Conservation (phyloP, 1,140 invertebrate species). For the Ptiloglossa arizonensis region DNA sequence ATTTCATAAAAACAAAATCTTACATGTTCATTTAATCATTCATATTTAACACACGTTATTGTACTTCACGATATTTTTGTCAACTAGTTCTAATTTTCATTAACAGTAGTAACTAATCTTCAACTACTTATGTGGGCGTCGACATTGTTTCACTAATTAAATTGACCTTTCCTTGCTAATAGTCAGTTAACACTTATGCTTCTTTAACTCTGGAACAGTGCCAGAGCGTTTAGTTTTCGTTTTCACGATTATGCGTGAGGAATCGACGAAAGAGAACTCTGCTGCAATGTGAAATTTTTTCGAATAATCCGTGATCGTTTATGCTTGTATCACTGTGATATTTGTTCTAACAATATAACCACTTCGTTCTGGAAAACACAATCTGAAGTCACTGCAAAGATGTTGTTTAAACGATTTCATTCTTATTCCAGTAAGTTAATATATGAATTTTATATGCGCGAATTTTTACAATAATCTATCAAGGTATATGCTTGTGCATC, state of each 20-base stretch:
- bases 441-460: not conserved
- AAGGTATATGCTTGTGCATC: conserved; percentile 59
- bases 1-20: not conserved
- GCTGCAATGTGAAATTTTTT: conserved; percentile 12
- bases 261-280: conserved; percentile 15
- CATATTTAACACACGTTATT: not conserved
- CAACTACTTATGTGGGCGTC: conserved; percentile 61
- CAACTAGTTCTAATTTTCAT: conserved; percentile 22
- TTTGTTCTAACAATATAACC: not conserved
- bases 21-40: not conserved
- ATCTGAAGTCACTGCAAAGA: conserved; percentile 32
- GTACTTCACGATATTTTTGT: not conserved
- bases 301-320: conserved; percentile 20
- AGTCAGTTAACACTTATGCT: conserved; percentile 57
- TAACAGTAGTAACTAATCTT: conserved; percentile 40
- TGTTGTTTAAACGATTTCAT: conserved; percentile 62
- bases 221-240: conserved; percentile 60
- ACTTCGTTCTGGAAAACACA: conserved; percentile 7
- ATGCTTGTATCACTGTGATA: conserved; percentile 10
- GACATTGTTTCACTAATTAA: conserved; percentile 65
- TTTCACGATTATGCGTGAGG: conserved; percentile 31
- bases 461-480: conserved; percentile 34
- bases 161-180: conserved; percentile 69
- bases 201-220: conserved; percentile 53
- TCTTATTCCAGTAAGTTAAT: conserved; percentile 70